These are phyloP conservation scores for Rhyzopertha dominica DNA, from an alignment of 1,140 invertebrate species.

Conservation along the genomic window DNA sequence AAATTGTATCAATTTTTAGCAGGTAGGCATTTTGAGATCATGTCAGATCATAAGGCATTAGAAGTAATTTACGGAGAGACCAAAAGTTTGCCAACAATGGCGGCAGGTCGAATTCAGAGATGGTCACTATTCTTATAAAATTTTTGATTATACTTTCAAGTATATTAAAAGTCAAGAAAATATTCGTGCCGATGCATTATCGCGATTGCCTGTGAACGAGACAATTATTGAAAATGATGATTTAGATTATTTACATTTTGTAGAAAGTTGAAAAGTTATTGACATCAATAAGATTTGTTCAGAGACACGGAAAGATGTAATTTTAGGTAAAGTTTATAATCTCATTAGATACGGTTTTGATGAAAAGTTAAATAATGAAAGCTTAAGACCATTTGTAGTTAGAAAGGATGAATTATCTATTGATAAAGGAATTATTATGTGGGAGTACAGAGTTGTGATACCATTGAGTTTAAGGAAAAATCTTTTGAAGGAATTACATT, in stretches of 20 bases:
- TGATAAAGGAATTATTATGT: too few relatives aligned
- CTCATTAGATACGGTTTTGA: conserved; percentile 7
- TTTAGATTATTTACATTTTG: conserved; percentile 13
- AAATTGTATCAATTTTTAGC: conserved; percentile 51
- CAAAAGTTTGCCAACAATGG: conserved; percentile 32
- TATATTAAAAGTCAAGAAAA: too few relatives aligned
- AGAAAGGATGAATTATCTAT: too few relatives aligned
- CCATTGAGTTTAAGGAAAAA: too few relatives aligned
- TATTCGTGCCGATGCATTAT: conserved; percentile 28
- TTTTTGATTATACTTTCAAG: conserved; percentile 35
- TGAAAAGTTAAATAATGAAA: conserved; percentile 5
- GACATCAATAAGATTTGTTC: conserved; percentile 7
- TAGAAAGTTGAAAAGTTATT: conserved; percentile 4
- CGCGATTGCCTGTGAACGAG: conserved; percentile 16
- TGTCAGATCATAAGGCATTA: conserved; percentile 50
- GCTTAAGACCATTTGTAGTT: too few relatives aligned
- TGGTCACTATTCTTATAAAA: conserved; percentile 38
- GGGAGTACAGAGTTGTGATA: too few relatives aligned
- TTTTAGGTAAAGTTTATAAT: conserved; percentile 4
- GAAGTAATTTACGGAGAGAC: conserved; percentile 42
- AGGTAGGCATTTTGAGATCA: conserved; percentile 33
- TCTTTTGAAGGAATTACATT: too few relatives aligned
- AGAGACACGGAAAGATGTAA: conserved; percentile 6
- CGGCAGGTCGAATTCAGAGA: conserved; percentile 33
- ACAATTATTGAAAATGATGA: conserved; percentile 4